Evolutionary conservation across 1,140 invertebrate genomes (phyloP), one percentile per base, ranked within the genome.

Genomic region (Drosophila cardini): DNA sequence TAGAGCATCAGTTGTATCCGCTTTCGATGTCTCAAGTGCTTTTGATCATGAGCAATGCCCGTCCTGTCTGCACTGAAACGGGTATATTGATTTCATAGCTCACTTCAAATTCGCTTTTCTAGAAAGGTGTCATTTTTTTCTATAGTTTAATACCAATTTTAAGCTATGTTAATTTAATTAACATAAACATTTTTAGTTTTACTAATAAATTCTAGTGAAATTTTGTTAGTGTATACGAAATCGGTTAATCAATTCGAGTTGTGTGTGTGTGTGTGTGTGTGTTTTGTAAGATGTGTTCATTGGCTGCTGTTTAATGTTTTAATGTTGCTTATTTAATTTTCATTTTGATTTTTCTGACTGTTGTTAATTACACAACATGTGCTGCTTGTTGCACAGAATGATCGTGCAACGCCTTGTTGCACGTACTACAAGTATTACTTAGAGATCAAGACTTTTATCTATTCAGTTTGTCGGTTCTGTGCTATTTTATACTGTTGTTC

Each of bases 291-390:
- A 69, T 55, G 64, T 70, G 48, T 38, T 38, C 18, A 43, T 52
- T 40, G 63, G 64, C 61, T 78, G 69, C 68, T 79, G 76, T 65
- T 83, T 87, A 82, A 67, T 82, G 79, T 76, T 86, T 86, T 26
- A 26, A 26, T 26, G 21, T 26, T 26, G 11, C 46, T 62, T 69
- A 48, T 30, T 65, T 43, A 30, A 53, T 34, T 67, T 60, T 63
- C 16, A 38, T 46, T 68, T 9, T 32, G 48, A 50, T 67, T 76
- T 46, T 46, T n/a, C 56, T 30, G 78, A 34, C 46, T 86, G 78
- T 73, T 82, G 60, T 76, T 70, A 78, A 86, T 86, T 86, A 86
- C 82, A 72, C 77, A 86, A 78, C 75, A 86, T 81, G 67, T 76
- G 67, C 68, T 82, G 76, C 78, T 79, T 40, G 69, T 52, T 69